These are phyloP conservation scores for Patella ulyssiponensis DNA, from an alignment of 2,888 invertebrate genomes.

Conservation along the genomic window DNA sequence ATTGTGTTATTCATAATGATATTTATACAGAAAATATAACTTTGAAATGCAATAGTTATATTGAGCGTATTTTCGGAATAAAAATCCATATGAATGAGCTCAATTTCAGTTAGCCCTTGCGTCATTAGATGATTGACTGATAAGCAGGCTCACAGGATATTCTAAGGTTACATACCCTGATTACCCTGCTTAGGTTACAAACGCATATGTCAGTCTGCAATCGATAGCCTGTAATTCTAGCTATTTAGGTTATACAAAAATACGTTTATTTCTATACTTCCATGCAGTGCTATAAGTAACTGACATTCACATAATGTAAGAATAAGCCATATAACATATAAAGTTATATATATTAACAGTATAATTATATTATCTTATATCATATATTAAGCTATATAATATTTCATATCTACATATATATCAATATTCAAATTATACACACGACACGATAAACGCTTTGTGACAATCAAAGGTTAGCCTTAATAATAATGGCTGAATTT, in stretches of 20 bases:
- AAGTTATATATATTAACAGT: too few species aligned
- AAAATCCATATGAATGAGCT: conserved; percentile 11
- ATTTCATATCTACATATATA: too few species aligned
- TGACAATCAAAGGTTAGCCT: too few species aligned
- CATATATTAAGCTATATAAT: too few species aligned
- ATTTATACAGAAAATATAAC: conserved; percentile 8
- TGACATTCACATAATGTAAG: too few species aligned
- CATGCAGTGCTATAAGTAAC: neutral
- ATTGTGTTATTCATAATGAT: neutral
- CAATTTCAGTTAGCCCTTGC: conserved; percentile 12
- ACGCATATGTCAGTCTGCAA: conserved; percentile 12
- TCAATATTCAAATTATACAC: too few species aligned
- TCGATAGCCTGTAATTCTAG: conserved; percentile 10
- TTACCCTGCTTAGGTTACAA: neutral
- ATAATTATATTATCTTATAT: too few species aligned
- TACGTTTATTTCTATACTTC: neutral
- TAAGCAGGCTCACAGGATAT: conserved; percentile 13
- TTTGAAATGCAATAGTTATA: conserved; percentile 5
- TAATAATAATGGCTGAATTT: too few species aligned
- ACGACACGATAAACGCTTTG: too few species aligned
- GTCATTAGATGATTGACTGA: conserved; percentile 13
- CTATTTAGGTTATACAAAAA: conserved; percentile 12
- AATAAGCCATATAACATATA: too few species aligned
- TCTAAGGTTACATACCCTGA: conserved; percentile 8
- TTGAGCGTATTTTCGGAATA: conserved; percentile 3